phyloP scores from a whole-genome alignment of 2,113 vertebrate genomes.

The Merops nubicus region DNA sequence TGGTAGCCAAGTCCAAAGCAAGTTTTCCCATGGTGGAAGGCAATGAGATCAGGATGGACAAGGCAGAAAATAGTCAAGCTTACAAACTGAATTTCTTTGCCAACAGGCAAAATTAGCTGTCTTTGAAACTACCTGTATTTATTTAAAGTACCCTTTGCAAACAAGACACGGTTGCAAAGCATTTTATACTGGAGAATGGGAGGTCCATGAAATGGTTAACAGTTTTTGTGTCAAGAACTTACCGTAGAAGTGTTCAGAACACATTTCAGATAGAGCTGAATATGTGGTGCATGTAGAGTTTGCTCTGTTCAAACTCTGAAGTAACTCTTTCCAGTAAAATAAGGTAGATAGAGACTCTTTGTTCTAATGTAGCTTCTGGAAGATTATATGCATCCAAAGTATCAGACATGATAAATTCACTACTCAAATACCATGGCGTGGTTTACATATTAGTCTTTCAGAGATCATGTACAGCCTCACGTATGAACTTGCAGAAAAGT shows the following conservation, averaged over 20 bases:
- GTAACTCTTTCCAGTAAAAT: not conserved
- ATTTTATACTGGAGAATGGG: not conserved
- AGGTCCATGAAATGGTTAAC: not conserved
- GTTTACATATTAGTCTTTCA: not conserved
- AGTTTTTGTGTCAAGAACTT: not conserved
- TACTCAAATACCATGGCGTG: rapidly evolving
- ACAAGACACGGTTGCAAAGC: not conserved
- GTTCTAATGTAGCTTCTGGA: not conserved
- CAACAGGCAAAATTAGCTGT: not conserved
- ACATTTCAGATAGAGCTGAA: not conserved
- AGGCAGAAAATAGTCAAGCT: not conserved
- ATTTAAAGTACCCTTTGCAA: not conserved
- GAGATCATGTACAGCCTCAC: not conserved
- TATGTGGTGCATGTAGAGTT: not conserved
- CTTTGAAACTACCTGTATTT: not conserved
- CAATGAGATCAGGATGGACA: not conserved
- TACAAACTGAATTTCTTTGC: not conserved
- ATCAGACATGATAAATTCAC: not conserved
- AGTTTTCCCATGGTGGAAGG: not conserved
- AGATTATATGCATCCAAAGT: not conserved
- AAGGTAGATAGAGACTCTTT: not conserved
- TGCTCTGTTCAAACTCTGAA: not conserved
- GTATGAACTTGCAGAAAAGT: not conserved
- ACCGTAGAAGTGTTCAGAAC: not conserved
- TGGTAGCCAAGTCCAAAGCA: not conserved